Conservation (phyloP, 2,797 vertebrate species). For the Acrossocheilus fasciatus region DNA sequence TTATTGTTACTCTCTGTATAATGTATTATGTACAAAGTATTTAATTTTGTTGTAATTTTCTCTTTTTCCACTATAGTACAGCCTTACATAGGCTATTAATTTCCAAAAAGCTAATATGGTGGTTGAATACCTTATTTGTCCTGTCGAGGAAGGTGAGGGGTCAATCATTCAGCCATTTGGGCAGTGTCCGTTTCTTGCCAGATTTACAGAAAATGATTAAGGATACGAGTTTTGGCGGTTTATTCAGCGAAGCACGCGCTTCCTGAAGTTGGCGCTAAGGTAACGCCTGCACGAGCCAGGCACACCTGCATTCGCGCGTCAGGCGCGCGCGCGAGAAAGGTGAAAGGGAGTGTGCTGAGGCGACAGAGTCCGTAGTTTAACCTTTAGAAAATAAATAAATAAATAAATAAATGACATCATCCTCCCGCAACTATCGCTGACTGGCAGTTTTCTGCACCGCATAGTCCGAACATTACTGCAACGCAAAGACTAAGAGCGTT, state of each 20-base stretch:
- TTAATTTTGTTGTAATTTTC: background rate
- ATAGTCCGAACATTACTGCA: background rate
- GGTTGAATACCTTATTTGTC: background rate
- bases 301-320: constrained; percentile 2
- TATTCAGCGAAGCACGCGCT: background rate
- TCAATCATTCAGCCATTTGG: background rate
- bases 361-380: background rate
- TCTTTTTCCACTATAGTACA: background rate
- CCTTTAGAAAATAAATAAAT: background rate
- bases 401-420: background rate
- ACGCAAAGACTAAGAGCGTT: constrained; percentile 1
- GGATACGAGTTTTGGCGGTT: constrained; percentile 5
- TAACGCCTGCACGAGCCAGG: constrained; percentile 1
- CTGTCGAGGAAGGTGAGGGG: background rate
- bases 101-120: background rate
- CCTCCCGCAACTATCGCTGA: background rate
- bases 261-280: background rate
- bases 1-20: background rate
- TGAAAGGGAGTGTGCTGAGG: background rate
- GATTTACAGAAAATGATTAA: background rate
- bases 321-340: constrained; percentile 12
- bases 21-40: background rate
- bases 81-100: background rate
- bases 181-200: background rate
- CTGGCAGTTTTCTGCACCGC: background rate